Percentiles rank a stretch among this genome's conserved stretches.
Evolutionary conservation across 2,113 vertebrate genomes (phyloP).

Genomic region (Sphaerodactylus townsendi): DNA sequence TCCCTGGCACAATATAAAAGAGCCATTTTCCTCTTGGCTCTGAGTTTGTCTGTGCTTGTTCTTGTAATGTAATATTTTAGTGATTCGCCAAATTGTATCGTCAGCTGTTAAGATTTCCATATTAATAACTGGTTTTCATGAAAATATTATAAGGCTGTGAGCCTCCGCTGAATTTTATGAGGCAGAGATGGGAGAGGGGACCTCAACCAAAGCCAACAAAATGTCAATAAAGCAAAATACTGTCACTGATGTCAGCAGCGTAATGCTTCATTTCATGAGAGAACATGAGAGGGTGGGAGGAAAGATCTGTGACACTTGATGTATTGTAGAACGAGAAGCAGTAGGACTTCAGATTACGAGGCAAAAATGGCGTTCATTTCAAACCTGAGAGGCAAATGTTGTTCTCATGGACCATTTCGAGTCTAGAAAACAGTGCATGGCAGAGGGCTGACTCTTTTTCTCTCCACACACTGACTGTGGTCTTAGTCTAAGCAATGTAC

Average conservation of each 20-base stretch:
- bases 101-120: background rate
- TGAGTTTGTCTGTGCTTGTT: background rate
- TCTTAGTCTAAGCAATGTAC: too few relatives aligned
- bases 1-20: too few relatives aligned
- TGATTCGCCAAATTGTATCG: background rate
- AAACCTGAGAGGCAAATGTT: too few relatives aligned
- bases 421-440: too few relatives aligned
- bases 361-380: too few relatives aligned
- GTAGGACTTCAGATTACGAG: background rate
- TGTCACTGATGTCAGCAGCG: background rate
- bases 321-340: background rate
- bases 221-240: background rate
- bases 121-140: background rate
- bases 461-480: too few relatives aligned
- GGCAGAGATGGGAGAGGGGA: background rate
- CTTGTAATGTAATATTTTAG: background rate
- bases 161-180: background rate
- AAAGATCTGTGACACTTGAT: background rate
- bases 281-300: background rate
- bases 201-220: background rate
- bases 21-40: too few relatives aligned
- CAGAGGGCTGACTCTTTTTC: too few relatives aligned
- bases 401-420: too few relatives aligned
- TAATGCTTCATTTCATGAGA: too few relatives aligned
- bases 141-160: background rate